Percentiles rank a stretch among this genome's conserved stretches.
Evolutionary conservation across 2,797 vertebrate species (phyloP).

Genomic region (Anguilla marmorata): DNA sequence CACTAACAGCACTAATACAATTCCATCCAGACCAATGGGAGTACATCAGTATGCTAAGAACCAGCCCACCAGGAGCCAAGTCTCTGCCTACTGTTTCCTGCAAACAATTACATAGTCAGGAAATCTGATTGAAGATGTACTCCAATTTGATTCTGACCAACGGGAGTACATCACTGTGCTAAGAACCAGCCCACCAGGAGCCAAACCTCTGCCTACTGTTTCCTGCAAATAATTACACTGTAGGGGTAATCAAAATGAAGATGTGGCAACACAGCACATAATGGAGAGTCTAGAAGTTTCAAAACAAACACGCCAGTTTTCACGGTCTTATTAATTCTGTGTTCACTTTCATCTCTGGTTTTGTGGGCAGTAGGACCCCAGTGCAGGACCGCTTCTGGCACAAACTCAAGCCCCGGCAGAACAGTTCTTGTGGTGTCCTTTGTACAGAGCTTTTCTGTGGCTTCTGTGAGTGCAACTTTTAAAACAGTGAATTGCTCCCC

Average conservation of each 20-base stretch:
- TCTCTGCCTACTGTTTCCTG: too few species aligned
- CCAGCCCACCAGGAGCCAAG: not conserved
- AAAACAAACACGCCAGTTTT: not conserved
- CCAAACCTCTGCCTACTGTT: too few species aligned
- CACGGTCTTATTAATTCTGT: not conserved
- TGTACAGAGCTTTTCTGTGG: not conserved
- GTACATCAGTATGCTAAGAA: not conserved
- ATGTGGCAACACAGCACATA: not conserved
- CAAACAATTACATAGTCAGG: not conserved
- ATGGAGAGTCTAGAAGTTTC: not conserved
- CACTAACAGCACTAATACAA: not conserved
- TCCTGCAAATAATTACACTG: too few species aligned
- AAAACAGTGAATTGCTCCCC: not conserved
- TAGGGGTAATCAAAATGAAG: not conserved
- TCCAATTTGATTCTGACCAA: not conserved
- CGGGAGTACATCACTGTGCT: not conserved
- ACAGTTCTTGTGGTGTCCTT: not conserved
- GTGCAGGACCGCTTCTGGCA: not conserved
- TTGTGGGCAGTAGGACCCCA: not conserved
- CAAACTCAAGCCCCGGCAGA: not conserved
- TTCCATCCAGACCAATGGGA: not conserved
- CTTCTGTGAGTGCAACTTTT: not conserved
- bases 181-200: not conserved
- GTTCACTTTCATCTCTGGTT: not conserved
- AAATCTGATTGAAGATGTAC: not conserved